Evolutionary conservation across 2,888 invertebrate species (phyloP).

Genomic region (Lymantria monacha): DNA sequence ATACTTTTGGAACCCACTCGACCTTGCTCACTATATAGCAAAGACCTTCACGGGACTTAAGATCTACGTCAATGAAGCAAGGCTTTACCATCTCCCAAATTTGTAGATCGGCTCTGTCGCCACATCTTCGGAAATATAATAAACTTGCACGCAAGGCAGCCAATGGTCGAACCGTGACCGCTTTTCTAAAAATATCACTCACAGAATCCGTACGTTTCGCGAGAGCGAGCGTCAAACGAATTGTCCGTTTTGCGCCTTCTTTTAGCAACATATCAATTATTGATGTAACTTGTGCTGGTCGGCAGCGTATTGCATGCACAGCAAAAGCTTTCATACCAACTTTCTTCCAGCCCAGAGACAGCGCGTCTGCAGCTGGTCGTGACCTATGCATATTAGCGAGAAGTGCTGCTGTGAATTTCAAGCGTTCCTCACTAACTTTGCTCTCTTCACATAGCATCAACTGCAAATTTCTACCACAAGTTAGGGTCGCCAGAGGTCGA

Average conservation of each 20-base stretch:
- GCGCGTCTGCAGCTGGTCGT: constrained; percentile 40
- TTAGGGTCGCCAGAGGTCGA: constrained; percentile 20
- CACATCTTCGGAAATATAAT: constrained; percentile 25
- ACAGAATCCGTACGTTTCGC: constrained; percentile 33
- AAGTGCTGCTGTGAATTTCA: constrained; percentile 36
- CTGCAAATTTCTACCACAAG: constrained; percentile 16
- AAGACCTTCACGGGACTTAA: constrained; percentile 16
- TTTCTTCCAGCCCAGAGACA: constrained; percentile 38
- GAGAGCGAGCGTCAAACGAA: constrained; percentile 42
- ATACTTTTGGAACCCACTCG: constrained; percentile 32
- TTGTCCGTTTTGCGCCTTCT: constrained; percentile 35
- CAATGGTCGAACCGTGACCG: constrained; percentile 39
- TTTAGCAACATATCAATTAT: constrained; percentile 33
- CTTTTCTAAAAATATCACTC: constrained; percentile 26
- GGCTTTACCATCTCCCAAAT: constrained; percentile 48
- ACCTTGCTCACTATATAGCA: constrained; percentile 14
- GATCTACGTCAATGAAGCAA: constrained; percentile 33
- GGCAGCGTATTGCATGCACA: constrained; percentile 42
- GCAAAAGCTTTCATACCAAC: constrained; percentile 54
- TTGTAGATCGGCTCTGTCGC: constrained; percentile 23
- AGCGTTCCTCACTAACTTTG: constrained; percentile 5
- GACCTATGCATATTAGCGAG: constrained; percentile 45
- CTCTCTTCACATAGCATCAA: constrained; percentile 24
- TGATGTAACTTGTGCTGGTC: constrained; percentile 25
- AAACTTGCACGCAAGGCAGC: constrained; percentile 42